Conservation (phyloP, 2,888 invertebrate species). For the Polydrusus pterygomalis region DNA sequence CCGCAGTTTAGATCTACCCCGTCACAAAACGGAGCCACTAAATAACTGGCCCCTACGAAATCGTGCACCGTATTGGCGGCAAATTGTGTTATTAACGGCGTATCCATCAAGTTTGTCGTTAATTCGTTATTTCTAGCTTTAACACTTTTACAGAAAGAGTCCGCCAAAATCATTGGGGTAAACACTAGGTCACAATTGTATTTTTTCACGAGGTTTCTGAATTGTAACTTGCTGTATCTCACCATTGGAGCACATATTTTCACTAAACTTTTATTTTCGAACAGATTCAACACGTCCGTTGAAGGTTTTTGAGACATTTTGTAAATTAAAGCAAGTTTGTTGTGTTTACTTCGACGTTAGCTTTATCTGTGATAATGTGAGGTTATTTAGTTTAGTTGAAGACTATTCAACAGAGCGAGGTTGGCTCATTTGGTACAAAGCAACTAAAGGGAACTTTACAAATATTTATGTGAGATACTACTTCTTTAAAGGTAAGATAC, state of each 20-base stretch:
- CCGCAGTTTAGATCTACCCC: conserved; percentile 98
- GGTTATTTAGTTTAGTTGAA: conserved; percentile 9
- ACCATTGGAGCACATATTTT: conserved; percentile 98
- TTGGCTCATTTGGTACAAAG: too few relatives aligned
- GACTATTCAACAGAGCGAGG: too few relatives aligned
- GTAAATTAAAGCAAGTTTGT: neutral
- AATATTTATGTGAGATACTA: too few relatives aligned
- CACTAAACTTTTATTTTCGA: conserved; percentile 78
- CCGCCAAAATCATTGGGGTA: conserved; percentile 97
- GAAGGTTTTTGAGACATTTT: conserved; percentile 27
- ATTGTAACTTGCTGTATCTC: conserved; percentile 90
- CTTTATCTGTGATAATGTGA: neutral
- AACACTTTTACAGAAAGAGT: conserved; percentile 91
- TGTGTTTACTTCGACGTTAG: neutral
- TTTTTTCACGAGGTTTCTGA: conserved; percentile 82
- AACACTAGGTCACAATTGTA: conserved; percentile 93
- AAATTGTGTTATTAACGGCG: conserved; percentile 95
- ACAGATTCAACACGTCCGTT: conserved; percentile 78
- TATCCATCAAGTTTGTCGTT: conserved; percentile 76
- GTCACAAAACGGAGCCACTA: conserved; percentile 86
- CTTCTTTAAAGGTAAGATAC: too few relatives aligned
- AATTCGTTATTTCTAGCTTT: conserved; percentile 91
- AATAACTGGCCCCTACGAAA: conserved; percentile 88
- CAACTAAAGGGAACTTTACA: too few relatives aligned
- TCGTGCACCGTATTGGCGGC: conserved; percentile 90